Conservation (phyloP, 2,113 vertebrate genomes). For the Eidolon helvum region DNA sequence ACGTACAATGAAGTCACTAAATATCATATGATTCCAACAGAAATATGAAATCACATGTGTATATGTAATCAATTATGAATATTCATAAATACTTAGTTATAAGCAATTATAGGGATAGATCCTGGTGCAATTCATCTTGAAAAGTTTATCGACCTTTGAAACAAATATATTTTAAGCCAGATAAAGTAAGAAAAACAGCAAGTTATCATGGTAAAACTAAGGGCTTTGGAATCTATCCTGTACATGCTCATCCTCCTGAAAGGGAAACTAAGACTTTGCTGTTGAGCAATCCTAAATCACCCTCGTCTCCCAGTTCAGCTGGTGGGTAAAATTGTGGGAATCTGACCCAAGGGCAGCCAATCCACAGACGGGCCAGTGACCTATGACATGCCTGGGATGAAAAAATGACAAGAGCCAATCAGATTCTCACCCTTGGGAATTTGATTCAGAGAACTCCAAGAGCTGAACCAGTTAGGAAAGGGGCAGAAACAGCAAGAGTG, state of each 20-base stretch:
- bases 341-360: constrained; percentile 52
- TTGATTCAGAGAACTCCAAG: constrained; percentile 59
- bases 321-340: constrained; percentile 59
- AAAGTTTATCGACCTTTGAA: constrained; percentile 27
- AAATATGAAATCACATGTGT: neutral
- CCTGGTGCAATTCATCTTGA: neutral
- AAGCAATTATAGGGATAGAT: neutral
- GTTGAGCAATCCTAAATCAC: neutral
- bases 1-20: neutral
- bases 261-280: constrained; percentile 41
- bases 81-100: neutral
- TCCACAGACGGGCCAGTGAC: constrained; percentile 38
- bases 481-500: constrained; percentile 42
- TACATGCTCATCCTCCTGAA: neutral
- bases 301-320: neutral
- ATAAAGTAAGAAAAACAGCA: neutral
- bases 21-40: neutral
- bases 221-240: neutral
- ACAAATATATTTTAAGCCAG: constrained; percentile 20
- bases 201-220: neutral
- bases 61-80: neutral
- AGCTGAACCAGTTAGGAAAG: constrained; percentile 52
- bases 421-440: constrained; percentile 52
- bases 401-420: constrained; percentile 51
- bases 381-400: constrained; percentile 49